Evolutionary conservation across 92 coral and sea anemone species (phyloP).

Genomic region (Paragorgia papillata): DNA sequence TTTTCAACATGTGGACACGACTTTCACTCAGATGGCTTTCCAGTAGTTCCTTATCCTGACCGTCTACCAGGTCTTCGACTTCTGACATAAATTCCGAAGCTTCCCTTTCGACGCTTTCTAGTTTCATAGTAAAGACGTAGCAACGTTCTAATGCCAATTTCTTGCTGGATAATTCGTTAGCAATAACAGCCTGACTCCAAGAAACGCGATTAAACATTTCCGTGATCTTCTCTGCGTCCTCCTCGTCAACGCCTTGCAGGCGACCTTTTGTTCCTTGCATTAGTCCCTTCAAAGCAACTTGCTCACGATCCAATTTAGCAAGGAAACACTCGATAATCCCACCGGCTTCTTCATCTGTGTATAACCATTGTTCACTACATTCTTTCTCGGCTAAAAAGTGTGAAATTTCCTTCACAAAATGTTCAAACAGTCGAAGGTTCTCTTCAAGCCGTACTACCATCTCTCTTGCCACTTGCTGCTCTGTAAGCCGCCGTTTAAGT

Average conservation of each 20-base stretch:
- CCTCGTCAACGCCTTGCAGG: slow-evolving; percentile 58
- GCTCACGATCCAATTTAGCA: slow-evolving; percentile 43
- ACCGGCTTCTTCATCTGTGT: slow-evolving; percentile 5
- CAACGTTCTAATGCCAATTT: slow-evolving; percentile 54
- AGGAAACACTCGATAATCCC: slow-evolving; percentile 14
- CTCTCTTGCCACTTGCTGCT: slow-evolving; percentile 6
- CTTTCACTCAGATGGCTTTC: slow-evolving; percentile 37
- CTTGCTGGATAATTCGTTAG: slow-evolving; percentile 16
- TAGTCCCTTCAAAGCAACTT: slow-evolving; percentile 45
- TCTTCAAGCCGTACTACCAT: not conserved
- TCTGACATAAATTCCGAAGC: slow-evolving; percentile 55
- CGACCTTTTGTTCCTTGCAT: slow-evolving; percentile 53
- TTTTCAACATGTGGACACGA: slow-evolving; percentile 43
- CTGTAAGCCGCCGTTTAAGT: slow-evolving; percentile 1
- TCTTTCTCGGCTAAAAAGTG: not conserved
- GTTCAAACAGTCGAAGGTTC: slow-evolving; percentile 4
- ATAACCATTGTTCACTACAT: slow-evolving; percentile 11
- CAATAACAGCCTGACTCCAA: slow-evolving; percentile 53
- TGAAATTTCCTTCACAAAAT: slow-evolving; percentile 19
- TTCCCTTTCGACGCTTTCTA: slow-evolving; percentile 51
- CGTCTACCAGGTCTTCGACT: slow-evolving; percentile 57
- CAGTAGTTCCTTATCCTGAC: slow-evolving; percentile 48
- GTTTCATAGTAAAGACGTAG: slow-evolving; percentile 33
- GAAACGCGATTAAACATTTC: slow-evolving; percentile 54
- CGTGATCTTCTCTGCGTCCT: slow-evolving; percentile 47